Conservation (phyloP, 2,888 invertebrate species). For the Clepsis dumicolana region DNA sequence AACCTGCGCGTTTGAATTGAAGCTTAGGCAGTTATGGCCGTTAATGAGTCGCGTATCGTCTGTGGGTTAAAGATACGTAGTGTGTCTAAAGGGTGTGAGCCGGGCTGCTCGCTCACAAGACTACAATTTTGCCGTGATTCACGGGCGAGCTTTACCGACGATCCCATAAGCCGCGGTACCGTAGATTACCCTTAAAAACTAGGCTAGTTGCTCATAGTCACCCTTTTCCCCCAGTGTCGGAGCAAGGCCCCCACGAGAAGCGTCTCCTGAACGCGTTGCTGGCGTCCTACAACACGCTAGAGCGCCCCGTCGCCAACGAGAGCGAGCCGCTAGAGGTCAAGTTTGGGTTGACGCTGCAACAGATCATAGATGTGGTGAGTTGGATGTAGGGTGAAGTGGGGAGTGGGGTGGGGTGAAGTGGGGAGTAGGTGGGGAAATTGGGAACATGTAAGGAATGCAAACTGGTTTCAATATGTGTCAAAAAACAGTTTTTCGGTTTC, state of each 20-base stretch:
- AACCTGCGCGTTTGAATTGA: too few species aligned
- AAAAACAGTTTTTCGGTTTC: background rate
- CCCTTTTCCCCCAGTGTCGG: conserved; percentile 89
- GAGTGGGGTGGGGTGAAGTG: background rate
- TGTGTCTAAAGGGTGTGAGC: too few species aligned
- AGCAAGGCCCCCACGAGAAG: conserved; percentile 96
- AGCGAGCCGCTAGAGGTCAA: conserved; percentile 95
- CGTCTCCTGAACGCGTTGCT: conserved; percentile 93
- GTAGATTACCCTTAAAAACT: background rate
- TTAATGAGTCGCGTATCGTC: too few species aligned
- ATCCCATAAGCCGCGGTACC: too few species aligned
- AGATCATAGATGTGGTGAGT: conserved; percentile 98
- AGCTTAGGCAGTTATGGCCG: too few species aligned
- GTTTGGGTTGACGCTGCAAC: conserved; percentile 96
- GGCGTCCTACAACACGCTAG: conserved; percentile 94
- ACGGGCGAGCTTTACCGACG: too few species aligned
- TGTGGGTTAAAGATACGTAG: too few species aligned
- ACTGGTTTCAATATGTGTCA: background rate
- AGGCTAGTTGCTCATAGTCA: background rate
- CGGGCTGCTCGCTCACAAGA: too few species aligned
- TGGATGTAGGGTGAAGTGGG: background rate
- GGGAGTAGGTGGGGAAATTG: background rate
- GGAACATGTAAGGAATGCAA: background rate
- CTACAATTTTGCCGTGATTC: too few species aligned
- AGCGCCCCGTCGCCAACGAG: conserved; percentile 96